A percentile compares a stretch with the other conserved stretches of the same genome.
Evolutionary conservation across 2,888 invertebrate genomes (phyloP).

Genomic region (Erebia aethiops): DNA sequence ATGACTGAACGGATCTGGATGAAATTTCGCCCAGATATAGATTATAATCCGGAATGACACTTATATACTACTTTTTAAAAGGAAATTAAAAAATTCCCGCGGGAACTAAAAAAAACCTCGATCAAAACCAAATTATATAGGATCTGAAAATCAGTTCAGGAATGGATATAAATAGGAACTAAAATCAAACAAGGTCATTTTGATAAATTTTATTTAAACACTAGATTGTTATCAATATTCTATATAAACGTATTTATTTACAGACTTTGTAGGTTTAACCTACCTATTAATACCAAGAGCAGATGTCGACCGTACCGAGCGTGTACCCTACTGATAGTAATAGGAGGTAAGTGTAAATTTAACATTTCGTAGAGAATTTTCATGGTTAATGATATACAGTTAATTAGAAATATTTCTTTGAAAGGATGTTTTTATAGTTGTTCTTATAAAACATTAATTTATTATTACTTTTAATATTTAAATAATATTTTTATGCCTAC

Average conservation of each 20-base stretch:
- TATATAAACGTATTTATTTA: conserved; percentile 19
- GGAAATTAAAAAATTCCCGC: too few species aligned
- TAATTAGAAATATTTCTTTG: not conserved
- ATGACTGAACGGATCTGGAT: too few species aligned
- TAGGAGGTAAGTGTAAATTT: not conserved
- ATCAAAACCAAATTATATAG: too few species aligned
- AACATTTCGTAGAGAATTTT: not conserved
- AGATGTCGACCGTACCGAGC: not conserved
- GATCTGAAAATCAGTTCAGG: not conserved
- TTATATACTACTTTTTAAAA: too few species aligned
- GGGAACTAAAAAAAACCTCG: too few species aligned
- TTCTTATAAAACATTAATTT: not conserved
- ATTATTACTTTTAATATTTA: not conserved
- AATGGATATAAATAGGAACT: not conserved
- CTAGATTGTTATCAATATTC: conserved; percentile 6
- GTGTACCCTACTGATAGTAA: not conserved
- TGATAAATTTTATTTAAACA: conserved; percentile 13
- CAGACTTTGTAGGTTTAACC: conserved; percentile 16
- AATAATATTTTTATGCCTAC: not conserved
- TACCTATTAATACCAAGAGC: conserved; percentile 4
- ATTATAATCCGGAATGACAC: too few species aligned
- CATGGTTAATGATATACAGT: not conserved
- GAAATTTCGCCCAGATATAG: too few species aligned
- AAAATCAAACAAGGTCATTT: not conserved
- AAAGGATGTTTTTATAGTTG: not conserved